These are phyloP conservation scores for Arrhopalites spinosus DNA, from an alignment of 2,888 invertebrate species.

Conservation along the genomic window DNA sequence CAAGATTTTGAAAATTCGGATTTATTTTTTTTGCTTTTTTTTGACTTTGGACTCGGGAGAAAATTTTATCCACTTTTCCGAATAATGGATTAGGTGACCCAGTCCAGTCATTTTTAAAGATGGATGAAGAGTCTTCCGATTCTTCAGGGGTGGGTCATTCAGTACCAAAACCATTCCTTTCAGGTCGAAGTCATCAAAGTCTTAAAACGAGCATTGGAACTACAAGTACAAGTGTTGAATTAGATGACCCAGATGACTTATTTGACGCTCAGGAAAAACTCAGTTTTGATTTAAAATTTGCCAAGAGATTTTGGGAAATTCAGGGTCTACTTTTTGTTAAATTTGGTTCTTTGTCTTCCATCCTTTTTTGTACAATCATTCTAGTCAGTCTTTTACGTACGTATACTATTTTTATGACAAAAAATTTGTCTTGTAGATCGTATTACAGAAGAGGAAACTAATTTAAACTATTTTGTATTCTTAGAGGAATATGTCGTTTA, in stretches of 20 bases:
- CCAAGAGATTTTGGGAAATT: constrained; percentile 50
- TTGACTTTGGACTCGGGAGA: no score
- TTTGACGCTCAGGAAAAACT: constrained; percentile 32
- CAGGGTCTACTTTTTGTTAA: constrained; percentile 50
- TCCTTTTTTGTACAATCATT: constrained; percentile 47
- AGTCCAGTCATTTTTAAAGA: no score
- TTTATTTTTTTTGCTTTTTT: no score
- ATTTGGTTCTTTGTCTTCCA: constrained; percentile 45
- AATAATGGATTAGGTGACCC: no score
- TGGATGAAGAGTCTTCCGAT: constrained; percentile 12
- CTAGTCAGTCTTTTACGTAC: constrained; percentile 44
- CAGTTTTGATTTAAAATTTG: constrained; percentile 42
- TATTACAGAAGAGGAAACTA: neutral
- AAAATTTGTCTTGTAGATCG: neutral
- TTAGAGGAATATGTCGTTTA: constrained; percentile 64
- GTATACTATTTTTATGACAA: constrained; percentile 25
- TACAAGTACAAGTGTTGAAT: constrained; percentile 17
- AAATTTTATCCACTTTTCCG: no score
- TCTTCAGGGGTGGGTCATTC: constrained; percentile 2
- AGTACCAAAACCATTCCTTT: neutral
- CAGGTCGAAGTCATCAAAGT: constrained; percentile 28
- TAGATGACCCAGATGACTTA: constrained; percentile 23
- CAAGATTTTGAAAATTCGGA: no score
- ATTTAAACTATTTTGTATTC: neutral
- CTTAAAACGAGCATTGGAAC: constrained; percentile 14